phyloP scores from a whole-genome alignment of 2,113 vertebrate genomes.

The Carassius auratus region DNA sequence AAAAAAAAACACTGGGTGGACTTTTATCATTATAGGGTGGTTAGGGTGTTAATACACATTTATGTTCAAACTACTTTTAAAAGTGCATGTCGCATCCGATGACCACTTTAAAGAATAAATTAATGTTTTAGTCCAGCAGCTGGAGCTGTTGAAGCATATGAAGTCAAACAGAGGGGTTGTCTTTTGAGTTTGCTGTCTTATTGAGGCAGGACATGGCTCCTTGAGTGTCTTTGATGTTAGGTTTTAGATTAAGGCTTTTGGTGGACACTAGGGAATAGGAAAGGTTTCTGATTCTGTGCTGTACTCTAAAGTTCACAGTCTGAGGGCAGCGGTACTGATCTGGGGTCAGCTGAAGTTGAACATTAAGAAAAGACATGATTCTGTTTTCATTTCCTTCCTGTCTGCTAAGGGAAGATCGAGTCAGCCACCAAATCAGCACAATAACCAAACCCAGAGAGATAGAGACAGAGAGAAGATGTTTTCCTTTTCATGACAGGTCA shows the following conservation, averaged over 20 bases:
- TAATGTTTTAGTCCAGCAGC: not conserved
- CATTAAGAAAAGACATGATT: constrained; percentile 5
- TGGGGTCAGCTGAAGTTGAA: constrained; percentile 42
- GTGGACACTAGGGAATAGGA: not conserved
- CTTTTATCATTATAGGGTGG: too few species aligned
- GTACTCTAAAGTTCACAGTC: not conserved
- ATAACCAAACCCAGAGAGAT: constrained; percentile 32
- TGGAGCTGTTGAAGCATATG: not conserved
- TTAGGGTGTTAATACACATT: too few species aligned
- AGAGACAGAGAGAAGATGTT: constrained; percentile 16
- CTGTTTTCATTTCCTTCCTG: constrained; percentile 40
- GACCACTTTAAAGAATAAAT: not conserved
- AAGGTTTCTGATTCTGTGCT: not conserved
- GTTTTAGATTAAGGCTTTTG: not conserved
- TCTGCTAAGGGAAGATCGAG: constrained; percentile 18
- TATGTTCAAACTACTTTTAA: too few species aligned
- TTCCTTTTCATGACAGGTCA: constrained; percentile 20
- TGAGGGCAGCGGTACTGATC: not conserved
- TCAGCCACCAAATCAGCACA: constrained; percentile 24
- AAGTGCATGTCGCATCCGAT: too few species aligned
- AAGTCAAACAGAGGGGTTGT: not conserved
- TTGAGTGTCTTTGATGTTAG: not conserved
- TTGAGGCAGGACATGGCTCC: not conserved
- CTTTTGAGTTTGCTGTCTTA: not conserved
- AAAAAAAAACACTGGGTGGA: too few species aligned